These are phyloP conservation scores for Catharus ustulatus DNA, from an alignment of 2,797 vertebrate species.

Conservation along the genomic window DNA sequence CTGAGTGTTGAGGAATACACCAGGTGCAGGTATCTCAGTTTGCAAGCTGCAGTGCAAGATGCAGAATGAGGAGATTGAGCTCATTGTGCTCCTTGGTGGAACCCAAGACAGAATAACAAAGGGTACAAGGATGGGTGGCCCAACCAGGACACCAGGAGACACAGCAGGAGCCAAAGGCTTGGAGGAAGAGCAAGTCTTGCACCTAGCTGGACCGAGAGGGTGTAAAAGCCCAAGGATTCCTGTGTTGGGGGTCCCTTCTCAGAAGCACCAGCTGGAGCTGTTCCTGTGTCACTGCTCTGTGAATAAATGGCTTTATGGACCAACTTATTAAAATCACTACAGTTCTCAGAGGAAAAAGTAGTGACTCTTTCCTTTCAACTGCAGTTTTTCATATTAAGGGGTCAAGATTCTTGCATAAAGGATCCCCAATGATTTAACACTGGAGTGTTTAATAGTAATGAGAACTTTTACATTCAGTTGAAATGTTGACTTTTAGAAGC, in stretches of 20 bases:
- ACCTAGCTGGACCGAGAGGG: too few species aligned
- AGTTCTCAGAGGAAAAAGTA: background rate
- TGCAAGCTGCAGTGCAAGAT: background rate
- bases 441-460: background rate
- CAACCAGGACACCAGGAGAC: background rate
- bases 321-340: too few species aligned
- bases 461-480: background rate
- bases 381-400: background rate
- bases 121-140: too few species aligned
- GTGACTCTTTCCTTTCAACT: background rate
- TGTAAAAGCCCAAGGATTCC: background rate
- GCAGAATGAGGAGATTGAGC: background rate
- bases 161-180: fast-evolving
- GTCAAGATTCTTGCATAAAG: background rate
- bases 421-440: background rate
- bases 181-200: fast-evolving
- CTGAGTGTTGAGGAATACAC: background rate
- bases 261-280: background rate
- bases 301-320: background rate
- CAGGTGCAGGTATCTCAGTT: background rate
- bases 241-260: background rate
- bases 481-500: background rate
- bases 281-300: background rate
- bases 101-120: too few species aligned
- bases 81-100: too few species aligned